Evolutionary conservation across 2,888 invertebrate species (phyloP).

Genomic region (Sinopyrophorus schimmeli): DNA sequence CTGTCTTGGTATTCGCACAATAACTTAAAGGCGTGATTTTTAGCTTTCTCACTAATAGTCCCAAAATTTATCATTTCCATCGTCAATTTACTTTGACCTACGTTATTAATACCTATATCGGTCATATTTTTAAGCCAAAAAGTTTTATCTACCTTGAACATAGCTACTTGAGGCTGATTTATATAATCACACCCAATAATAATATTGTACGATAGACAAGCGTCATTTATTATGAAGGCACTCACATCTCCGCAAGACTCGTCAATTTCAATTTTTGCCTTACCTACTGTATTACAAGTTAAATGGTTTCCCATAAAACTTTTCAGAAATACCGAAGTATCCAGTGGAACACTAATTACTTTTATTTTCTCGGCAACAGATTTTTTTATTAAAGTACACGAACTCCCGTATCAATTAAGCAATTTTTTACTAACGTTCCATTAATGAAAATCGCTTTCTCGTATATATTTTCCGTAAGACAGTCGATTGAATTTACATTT

Average conservation of each 20-base stretch:
- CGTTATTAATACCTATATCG: too few species aligned
- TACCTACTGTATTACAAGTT: neutral
- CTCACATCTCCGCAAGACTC: too few species aligned
- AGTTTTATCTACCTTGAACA: too few species aligned
- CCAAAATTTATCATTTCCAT: conserved; percentile 1
- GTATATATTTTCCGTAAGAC: too few species aligned
- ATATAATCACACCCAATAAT: too few species aligned
- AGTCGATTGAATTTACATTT: neutral
- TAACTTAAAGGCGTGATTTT: neutral
- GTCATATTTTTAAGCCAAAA: too few species aligned
- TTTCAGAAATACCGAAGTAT: neutral
- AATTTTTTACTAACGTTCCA: neutral
- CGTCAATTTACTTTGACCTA: too few species aligned
- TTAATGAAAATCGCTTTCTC: too few species aligned
- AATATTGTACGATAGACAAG: too few species aligned
- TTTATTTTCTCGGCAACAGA: neutral
- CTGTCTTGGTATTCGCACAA: too few species aligned
- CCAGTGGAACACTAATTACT: neutral
- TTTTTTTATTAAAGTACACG: neutral
- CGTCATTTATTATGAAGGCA: too few species aligned
- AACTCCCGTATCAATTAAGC: neutral
- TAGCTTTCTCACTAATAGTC: neutral
- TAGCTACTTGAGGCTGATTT: neutral
- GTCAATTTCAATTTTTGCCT: neutral
- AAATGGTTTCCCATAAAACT: neutral